Base-by-base conservation (phyloP, 2,888 invertebrate genomes). In the Cinara cedri region DNA sequence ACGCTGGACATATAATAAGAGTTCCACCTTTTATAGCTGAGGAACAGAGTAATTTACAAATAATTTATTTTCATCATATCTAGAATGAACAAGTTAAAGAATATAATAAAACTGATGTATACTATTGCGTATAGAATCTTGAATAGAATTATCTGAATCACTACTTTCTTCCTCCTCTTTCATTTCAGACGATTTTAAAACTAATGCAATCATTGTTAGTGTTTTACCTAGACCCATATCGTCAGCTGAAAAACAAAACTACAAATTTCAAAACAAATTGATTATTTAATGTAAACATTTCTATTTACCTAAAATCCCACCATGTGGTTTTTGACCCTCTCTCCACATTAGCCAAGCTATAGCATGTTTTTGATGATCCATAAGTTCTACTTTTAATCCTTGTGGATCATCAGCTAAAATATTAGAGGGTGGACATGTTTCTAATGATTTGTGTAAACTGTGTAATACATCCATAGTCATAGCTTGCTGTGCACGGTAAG, bases 1-100 rank as follows among this genome's bases (percentile, higher is more conserved):
- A 95, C 3, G 97, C 96, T 0, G 97, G 97, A 84, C 96, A 96
- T 1, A 98, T 90, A 0, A 98, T 92, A n/a, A 98, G 87, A 0
- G 94, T 95, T 24, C 92, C 92, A 14, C 92, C 93, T 51, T 86
- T 70, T 24, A 62, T 51, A 62, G 0, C 78, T 78, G 16, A 65
- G 8, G 55, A 65, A 65, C 8, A 21, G 21, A 42, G 19, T 1
- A 26, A 14, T 26, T 24, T 13, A 34, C n/a, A 16, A 46, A 24
- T 55, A 21, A 51, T 63, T n/a, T n/a, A n/a, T n/a, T n/a, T n/a
- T n/a, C 42, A 42, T 51, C 49, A 1, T 62, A 24, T 24, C 21
- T n/a, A 24, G 11, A 34, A 16, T 49, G 11, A 34, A 16, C 26
- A 1, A 16, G 21, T 51, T 51, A 19, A 21, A 6, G 34, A 34